Evolutionary conservation across 1,140 invertebrate genomes (phyloP).

Genomic region (Phymastichus coffea): DNA sequence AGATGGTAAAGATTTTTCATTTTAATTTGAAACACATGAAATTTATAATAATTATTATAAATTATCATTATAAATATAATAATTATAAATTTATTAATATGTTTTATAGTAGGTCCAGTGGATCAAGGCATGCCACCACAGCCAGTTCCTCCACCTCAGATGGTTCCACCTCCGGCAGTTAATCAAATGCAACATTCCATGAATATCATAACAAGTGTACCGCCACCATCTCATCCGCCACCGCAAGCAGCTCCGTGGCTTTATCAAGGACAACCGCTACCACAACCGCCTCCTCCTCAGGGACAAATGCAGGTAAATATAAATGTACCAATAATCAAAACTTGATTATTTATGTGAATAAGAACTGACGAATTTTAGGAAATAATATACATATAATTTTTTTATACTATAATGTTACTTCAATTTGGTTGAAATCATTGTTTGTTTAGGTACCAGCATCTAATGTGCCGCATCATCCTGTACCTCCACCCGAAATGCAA

Average conservation of each 20-base stretch:
- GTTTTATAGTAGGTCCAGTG: conserved; percentile 27
- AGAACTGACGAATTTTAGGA: background rate
- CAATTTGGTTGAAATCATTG: no score
- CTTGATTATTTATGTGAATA: background rate
- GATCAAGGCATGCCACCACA: conserved; percentile 48
- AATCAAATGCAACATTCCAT: conserved; percentile 48
- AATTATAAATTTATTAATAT: no score
- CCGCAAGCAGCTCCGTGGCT: conserved; percentile 49
- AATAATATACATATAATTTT: no score
- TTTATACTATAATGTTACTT: background rate
- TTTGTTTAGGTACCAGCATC: conserved; percentile 36
- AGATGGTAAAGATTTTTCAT: conserved; percentile 32
- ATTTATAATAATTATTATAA: no score
- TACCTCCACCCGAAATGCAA: conserved; percentile 47
- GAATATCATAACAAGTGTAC: conserved; percentile 52
- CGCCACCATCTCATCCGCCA: conserved; percentile 50
- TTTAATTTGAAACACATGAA: background rate
- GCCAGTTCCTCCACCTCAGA: conserved; percentile 52
- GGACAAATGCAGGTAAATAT: conserved; percentile 39
- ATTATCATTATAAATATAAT: background rate
- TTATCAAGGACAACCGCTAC: conserved; percentile 44
- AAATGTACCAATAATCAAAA: background rate
- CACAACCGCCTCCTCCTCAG: conserved; percentile 45
- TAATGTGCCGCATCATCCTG: conserved; percentile 42
- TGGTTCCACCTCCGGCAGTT: conserved; percentile 49